Evolutionary conservation across 2,113 vertebrate species (phyloP), one percentile per base, ranked within the genome.

Genomic region (Pseudonaja textilis): DNA sequence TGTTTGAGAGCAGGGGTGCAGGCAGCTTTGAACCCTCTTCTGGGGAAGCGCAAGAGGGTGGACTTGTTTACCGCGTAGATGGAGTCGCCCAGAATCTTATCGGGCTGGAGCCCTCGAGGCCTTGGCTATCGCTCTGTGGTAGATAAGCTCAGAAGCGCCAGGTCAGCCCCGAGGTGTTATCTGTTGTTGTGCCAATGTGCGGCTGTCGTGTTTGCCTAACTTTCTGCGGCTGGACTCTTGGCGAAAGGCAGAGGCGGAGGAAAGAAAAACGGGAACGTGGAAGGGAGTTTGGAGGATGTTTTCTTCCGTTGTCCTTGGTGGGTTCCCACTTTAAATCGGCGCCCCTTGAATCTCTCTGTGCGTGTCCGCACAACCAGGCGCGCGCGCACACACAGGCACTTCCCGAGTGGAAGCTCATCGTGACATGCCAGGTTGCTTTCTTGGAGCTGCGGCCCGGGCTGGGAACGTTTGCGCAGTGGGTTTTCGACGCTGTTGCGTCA

Each of bases 21-120:
- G 1, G 5, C 61, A 18, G 4, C 8, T n/a, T 18, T 4, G 0
- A 1, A 5, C 4, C 1, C n/a, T 8, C 10, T 34, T 7, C 22
- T 34, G 64, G 64, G 26, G 47, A 23, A 22, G 20, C 9, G 47
- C 26, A 25, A 0, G 25, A 3, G 6, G n/a, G 16, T 16, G 25
- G 50, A 42, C 20, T 7, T 22, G 25, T 7, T 12, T 50, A 2
- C 1, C 14, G 8, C 20, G 9, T 87, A 8, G 85, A 14, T 25
- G 42, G 45, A 18, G 29, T 8, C 18, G 1, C 52, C 0, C 45
- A 11, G 18, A 10, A 61, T 5, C 18, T 3, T 52, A 23, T 74
- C 42, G 22, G 22, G 23, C 54, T 3, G 1, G 1, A 4, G 5
- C 23, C 57, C 57, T 39, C 9, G 47, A 88, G 39, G 34, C 47